Base-by-base conservation (phyloP, 2,888 invertebrate species). In the Drosophila helvetica region DNA sequence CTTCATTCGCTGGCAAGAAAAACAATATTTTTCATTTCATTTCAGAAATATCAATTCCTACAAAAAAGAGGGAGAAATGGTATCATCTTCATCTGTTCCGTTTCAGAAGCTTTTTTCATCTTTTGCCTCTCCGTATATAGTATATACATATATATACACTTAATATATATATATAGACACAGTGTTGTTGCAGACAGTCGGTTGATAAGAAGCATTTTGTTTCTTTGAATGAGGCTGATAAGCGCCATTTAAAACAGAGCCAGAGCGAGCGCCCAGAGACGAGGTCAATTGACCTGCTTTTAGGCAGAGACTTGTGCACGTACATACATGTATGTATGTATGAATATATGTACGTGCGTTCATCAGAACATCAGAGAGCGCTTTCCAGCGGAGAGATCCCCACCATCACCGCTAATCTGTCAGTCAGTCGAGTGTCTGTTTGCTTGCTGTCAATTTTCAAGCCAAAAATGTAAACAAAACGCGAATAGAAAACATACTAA, bases 261-360 rank as follows among this genome's bases (percentile, higher is more conserved):
- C 38, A 54, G 38, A 46, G 50, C 54, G 46, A 43, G 38, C 7
- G 38, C 7, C 33, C 72, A 42, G 72, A 71, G 60, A 63, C 77
- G 83, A 85, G 90, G 89, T 90, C 90, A 77, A 79, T 71, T 86
- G 90, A 89, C 89, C 90, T 76, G 81, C 77, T 87, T 86, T 86
- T 82, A 85, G 84, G 84, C 75, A 78, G 58, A 55, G 71, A 65
- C 78, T 79, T 84, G 75, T 77, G 75, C 25, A 25, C 25, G 25
- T 25, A 27, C 27, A 27, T 27, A 4, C 22, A 22, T 30, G 9
- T 9, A 33, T 12, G 12, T 33, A 30, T 30, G 30, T 10, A 33
- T 10, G 2, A 58, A 33, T 15, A 2, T 38, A 6, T 38, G 15
- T 60, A 65, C 73, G 70, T 75, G 57, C 74, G 73, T 69, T 67